These are phyloP conservation scores for Girardinus metallicus DNA, from an alignment of 2,797 vertebrate genomes.

Conservation along the genomic window DNA sequence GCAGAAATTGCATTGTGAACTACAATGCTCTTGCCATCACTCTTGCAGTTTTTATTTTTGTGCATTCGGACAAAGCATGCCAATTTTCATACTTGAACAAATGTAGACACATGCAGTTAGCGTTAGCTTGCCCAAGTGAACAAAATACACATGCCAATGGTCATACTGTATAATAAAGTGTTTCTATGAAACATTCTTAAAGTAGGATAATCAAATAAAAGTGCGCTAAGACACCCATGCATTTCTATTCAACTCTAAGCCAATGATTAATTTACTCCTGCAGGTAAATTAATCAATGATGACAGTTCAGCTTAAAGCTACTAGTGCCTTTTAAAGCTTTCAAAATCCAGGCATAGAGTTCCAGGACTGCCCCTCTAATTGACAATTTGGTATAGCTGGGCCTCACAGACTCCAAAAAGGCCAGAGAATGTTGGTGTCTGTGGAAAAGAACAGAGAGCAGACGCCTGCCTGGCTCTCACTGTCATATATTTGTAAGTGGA, in stretches of 20 bases:
- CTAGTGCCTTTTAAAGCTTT: neutral
- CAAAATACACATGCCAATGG: neutral
- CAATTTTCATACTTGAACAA: neutral
- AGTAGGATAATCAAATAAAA: conserved; percentile 12
- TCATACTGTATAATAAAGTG: neutral
- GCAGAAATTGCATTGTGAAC: neutral
- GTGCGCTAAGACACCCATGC: conserved; percentile 49
- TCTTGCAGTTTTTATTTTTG: neutral
- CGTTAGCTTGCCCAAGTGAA: neutral
- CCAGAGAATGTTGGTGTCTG: conserved; percentile 22
- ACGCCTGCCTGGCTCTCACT: conserved; percentile 35
- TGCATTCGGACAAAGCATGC: neutral
- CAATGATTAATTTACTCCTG: conserved; percentile 15
- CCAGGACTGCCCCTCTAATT: conserved; percentile 7
- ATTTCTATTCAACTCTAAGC: conserved; percentile 51
- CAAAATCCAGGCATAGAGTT: neutral
- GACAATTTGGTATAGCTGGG: neutral
- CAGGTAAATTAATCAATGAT: conserved; percentile 30
- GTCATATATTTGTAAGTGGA: conserved; percentile 62
- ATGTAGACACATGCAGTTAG: neutral
- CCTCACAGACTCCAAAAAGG: conserved; percentile 21
- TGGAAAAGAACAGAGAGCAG: conserved; percentile 46
- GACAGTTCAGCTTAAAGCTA: conserved; percentile 9
- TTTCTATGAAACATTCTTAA: neutral
- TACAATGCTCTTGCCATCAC: neutral